These are phyloP conservation scores for Ophiodon elongatus DNA, from an alignment of 2,113 vertebrate genomes.

Conservation along the genomic window DNA sequence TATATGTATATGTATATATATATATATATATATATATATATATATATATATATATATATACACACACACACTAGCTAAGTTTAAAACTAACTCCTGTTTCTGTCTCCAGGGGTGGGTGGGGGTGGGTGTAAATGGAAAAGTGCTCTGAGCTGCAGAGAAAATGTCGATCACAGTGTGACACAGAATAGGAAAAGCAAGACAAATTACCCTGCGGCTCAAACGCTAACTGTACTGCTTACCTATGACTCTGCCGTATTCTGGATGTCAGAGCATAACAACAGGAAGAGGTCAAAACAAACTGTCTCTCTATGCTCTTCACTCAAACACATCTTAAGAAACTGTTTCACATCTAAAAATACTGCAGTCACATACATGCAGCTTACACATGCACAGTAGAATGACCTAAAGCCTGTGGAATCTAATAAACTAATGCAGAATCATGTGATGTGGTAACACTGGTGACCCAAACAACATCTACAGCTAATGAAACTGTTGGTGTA, in stretches of 20 bases:
- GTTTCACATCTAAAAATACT: conserved; percentile 1
- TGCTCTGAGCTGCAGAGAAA: conserved; percentile 45
- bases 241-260: conserved; percentile 54
- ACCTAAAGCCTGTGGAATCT: neutral
- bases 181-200: conserved; percentile 42
- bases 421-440: neutral
- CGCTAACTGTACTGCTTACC: neutral
- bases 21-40: conserved; percentile 20
- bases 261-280: too few relatives aligned
- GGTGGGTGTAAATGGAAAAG: conserved; percentile 47
- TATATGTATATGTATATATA: conserved; percentile 35
- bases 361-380: neutral
- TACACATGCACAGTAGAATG: conserved; percentile 11
- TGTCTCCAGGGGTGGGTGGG: conserved; percentile 37
- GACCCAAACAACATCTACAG: too few relatives aligned
- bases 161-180: conserved; percentile 44
- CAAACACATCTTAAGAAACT: neutral
- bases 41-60: conserved; percentile 21
- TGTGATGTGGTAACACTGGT: neutral
- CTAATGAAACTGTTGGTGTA: neutral
- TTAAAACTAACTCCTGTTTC: conserved; percentile 42
- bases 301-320: neutral
- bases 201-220: conserved; percentile 40
- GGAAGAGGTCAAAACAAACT: too few relatives aligned
- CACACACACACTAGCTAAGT: conserved; percentile 10